phyloP scores from a whole-genome alignment of 2,113 vertebrate genomes.

The Triplophysa dalaica region DNA sequence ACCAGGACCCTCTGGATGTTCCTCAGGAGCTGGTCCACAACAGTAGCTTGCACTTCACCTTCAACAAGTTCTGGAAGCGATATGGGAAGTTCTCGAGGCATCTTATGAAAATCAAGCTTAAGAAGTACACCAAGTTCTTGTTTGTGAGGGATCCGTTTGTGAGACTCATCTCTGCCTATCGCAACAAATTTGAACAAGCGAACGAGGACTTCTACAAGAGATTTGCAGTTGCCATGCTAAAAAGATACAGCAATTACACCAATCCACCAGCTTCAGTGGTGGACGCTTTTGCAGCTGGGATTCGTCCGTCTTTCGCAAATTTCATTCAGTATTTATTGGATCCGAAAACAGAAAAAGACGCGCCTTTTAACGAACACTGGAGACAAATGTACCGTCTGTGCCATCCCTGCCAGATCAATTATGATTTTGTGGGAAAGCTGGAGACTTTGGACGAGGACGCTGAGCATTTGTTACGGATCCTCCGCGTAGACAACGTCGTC shows the following conservation, averaged over 20 bases:
- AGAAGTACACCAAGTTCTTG: conserved; percentile 97
- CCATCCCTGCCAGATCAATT: conserved; percentile 97
- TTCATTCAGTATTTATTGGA: conserved; percentile 96
- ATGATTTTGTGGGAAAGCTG: conserved; percentile 95
- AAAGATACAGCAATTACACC: conserved; percentile 82
- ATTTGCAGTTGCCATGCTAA: conserved; percentile 88
- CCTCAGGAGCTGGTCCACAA: conserved; percentile 87
- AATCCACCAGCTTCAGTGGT: conserved; percentile 81
- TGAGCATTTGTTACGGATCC: conserved; percentile 83
- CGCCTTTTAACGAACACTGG: conserved; percentile 97
- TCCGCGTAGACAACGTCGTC: conserved; percentile 86
- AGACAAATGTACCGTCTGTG: conserved; percentile 91
- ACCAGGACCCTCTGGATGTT: conserved; percentile 86
- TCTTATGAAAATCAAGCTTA: conserved; percentile 94
- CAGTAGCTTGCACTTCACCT: conserved; percentile 89
- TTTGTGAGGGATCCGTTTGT: conserved; percentile 96
- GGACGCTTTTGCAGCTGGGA: conserved; percentile 82
- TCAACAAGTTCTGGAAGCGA: conserved; percentile 97
- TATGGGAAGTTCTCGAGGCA: conserved; percentile 92
- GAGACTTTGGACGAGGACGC: conserved; percentile 91
- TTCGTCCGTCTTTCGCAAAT: conserved; percentile 86
- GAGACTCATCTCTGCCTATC: conserved; percentile 94
- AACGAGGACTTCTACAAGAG: conserved; percentile 91
- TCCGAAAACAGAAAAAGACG: conserved; percentile 85
- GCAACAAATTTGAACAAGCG: conserved; percentile 91